Base-by-base conservation (phyloP, 2,797 vertebrate species). In the Gallinago solitaria region DNA sequence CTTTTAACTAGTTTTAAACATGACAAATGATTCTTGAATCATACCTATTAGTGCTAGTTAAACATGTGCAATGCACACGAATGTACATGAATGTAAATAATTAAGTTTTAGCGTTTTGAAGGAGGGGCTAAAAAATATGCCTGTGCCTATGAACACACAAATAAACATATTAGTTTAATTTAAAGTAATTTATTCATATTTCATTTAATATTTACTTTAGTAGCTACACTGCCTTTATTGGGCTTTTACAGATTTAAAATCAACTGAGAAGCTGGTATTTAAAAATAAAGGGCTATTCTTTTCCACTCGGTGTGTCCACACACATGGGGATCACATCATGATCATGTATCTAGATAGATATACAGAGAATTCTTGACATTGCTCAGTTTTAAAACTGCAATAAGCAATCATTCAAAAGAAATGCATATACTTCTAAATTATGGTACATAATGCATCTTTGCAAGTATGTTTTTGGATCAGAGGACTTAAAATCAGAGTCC, bases 71-170 rank as follows among this genome's bases (percentile, higher is more conserved):
- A 35, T 32, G 35, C 14, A 78, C 17, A 9, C 16, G 32, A 77
- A 76, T 30, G 11, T 10, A 60, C 5, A 39, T 21, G 5, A 70
- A 86, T 15, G 3, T 12, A 67, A 73, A 91, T 48, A 33, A 71
- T n/a, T 59, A 61, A 35, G 12, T 33, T 85, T 83, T 32, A 88
- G 6, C 11, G 74, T 80, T 76, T 45, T n/a, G 3, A 11, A 12
- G 21, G 4, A 4, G 8, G 4, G 0, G 1, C 4, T 51, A 28
- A 71, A 76, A 50, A 16, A 39, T 24, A 37, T 28, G 18, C 11
- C 15, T 27, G 11, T 3, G 7, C 13, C 69, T 47, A 54, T 10
- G 6, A 84, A 45, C 12, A 33, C 28, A 45, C 6, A 78, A 71
- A 56, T 35, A 16, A 33, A 35, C 2, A 27, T 11, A 47, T 33